Conservation (phyloP, 23 tunicate species). For the Trididemnum clinides region DNA sequence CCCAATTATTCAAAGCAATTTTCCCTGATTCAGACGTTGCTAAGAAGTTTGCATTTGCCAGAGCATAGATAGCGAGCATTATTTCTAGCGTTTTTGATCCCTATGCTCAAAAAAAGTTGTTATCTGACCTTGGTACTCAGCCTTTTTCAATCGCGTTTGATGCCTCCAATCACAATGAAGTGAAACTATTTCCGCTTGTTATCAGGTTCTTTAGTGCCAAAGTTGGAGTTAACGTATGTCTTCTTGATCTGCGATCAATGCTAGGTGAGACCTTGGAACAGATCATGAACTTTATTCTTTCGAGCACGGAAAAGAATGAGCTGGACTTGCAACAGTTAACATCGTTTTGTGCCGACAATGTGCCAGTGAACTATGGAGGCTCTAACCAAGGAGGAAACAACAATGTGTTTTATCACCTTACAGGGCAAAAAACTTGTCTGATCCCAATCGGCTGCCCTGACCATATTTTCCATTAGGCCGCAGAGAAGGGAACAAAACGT, state of each 20-base stretch:
- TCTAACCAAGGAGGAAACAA: slow-evolving; percentile 22
- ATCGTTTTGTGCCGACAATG: slow-evolving; percentile 39
- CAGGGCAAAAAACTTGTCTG: slow-evolving; percentile 30
- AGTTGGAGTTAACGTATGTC: slow-evolving; percentile 44
- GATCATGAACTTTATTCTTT: slow-evolving; percentile 37
- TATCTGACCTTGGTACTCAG: slow-evolving; percentile 36
- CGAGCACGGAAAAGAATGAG: too few species aligned
- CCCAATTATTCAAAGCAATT: slow-evolving; percentile 48
- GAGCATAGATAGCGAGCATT: slow-evolving; percentile 20
- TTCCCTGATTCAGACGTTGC: slow-evolving; percentile 35
- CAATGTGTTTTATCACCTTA: slow-evolving; percentile 48
- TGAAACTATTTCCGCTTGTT: slow-evolving; percentile 41
- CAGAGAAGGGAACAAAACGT: slow-evolving; percentile 13
- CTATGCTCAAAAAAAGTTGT: slow-evolving; percentile 36
- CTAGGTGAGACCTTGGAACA: slow-evolving; percentile 50
- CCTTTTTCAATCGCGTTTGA: slow-evolving; percentile 37
- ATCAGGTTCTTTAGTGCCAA: slow-evolving; percentile 48
- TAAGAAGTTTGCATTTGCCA: too few species aligned
- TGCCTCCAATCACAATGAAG: slow-evolving; percentile 46
- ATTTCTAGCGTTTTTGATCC: slow-evolving; percentile 50
- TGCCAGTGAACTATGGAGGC: slow-evolving; percentile 47
- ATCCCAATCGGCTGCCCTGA: slow-evolving; percentile 33
- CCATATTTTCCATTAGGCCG: slow-evolving; percentile 27
- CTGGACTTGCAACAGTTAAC: neutral
- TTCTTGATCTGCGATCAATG: slow-evolving; percentile 55